Base-by-base conservation (phyloP, 2,113 vertebrate species). In the Calyptommatus sinebrachiatus region DNA sequence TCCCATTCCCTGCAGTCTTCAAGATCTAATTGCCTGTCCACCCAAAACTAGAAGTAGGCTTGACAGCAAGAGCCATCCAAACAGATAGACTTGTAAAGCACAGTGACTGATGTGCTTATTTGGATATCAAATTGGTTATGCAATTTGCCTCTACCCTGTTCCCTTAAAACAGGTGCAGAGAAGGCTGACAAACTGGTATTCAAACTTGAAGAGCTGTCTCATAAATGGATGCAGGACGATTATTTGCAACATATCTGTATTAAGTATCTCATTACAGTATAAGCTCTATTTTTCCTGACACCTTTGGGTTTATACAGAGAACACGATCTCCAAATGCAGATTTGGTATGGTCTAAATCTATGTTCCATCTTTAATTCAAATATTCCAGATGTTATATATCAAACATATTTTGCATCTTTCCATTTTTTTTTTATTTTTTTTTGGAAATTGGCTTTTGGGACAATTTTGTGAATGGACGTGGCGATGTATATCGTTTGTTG, bases 351-450 rank as follows among this genome's bases (percentile, higher is more conserved):
- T 26, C 62, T 50, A 41, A 50, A 50, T 8, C 8, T 29, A 28
- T 48, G 29, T 21, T 2, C 67, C 10, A 35, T 35, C 65, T 66
- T 41, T 41, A 20, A 69, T 69, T 69, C 67, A 9, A 41, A 29
- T 41, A 24, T 69, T 69, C 9, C 26, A 62, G 31, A 35, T 62
- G 16, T 57, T 74, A 31, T 74, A 31, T 26, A 29, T 20, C 28
- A 69, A 21, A n/a, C 12, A 18, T 46, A 62, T 50, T 79, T 73
- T 65, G 45, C 61, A 72, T 79, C 46, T 79, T 78, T 70, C 31
- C 26, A 28, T 18, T 72, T 26, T 26, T 4, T 41, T 41, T 41
- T n/a, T n/a, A n/a, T n/a, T 41, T 4, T 41, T 41, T 20, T 26
- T 24, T 53, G 35, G 12, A 18, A 74, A 73, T 57, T 60, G 48